Conservation (phyloP, 2,113 vertebrate species). For the Dendropsophus ebraccatus region DNA sequence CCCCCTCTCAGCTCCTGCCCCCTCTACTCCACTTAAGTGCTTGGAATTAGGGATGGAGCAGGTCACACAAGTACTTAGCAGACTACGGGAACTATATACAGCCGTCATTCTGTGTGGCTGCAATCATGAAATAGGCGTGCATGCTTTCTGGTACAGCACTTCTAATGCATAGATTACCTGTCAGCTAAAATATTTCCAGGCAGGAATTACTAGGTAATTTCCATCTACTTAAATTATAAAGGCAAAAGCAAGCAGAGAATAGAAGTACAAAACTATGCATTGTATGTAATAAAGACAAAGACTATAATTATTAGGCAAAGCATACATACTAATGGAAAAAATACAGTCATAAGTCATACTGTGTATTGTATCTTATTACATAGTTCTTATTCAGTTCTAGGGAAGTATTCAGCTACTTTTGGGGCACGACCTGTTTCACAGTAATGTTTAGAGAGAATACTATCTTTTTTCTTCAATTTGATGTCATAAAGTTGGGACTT, state of each 20-base stretch:
- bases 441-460: no score
- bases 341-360: background rate
- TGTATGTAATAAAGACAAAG: background rate
- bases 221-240: background rate
- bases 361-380: background rate
- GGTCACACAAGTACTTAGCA: slow-evolving; percentile 45
- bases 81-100: slow-evolving; percentile 4
- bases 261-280: background rate
- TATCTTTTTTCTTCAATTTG: no score
- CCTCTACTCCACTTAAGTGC: slow-evolving; percentile 45
- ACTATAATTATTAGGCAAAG: background rate
- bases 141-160: background rate
- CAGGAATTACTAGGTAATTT: background rate
- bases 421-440: background rate
- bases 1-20: slow-evolving; percentile 33
- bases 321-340: background rate
- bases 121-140: slow-evolving; percentile 17
- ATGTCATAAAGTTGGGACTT: no score
- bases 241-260: background rate
- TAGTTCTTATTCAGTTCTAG: background rate
- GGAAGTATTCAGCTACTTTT: background rate
- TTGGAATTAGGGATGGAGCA: slow-evolving; percentile 51
- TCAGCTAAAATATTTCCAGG: background rate
- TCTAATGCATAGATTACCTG: background rate
- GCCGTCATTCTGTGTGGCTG: background rate